Percentiles rank a stretch among this genome's conserved stretches.
Conservation (phyloP, 2,888 invertebrate species). For the Acanthosepion esculentum region DNA sequence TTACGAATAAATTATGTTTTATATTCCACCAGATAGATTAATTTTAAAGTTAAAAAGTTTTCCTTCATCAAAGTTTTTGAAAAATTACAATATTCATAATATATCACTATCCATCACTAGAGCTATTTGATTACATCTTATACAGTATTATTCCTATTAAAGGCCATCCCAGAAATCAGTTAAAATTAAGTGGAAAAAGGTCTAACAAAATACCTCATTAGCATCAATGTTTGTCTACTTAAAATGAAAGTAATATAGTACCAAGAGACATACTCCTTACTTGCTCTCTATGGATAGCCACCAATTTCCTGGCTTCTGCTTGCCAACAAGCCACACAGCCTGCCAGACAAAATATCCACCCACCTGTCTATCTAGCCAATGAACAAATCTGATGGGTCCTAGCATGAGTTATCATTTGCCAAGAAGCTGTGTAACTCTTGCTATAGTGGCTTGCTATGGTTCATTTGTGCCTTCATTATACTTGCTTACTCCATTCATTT, state of each 20-base stretch:
- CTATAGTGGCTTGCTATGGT: not conserved
- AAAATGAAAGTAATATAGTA: not conserved
- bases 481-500: not conserved
- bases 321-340: constrained; percentile 20
- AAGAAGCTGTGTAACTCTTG: not conserved
- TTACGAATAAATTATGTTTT: no score
- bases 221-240: not conserved
- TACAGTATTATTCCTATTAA: not conserved
- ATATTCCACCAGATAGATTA: no score
- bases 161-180: not conserved
- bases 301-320: not conserved
- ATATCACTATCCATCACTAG: not conserved
- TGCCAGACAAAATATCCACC: not conserved
- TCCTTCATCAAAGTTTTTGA: no score
- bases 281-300: not conserved
- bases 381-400: not conserved
- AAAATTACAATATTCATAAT: not conserved
- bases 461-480: constrained; percentile 5
- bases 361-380: not conserved
- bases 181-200: not conserved
- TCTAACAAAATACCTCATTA: not conserved
- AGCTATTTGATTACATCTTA: not conserved
- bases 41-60: no score
- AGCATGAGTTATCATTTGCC: not conserved
- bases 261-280: not conserved